phyloP scores from a whole-genome alignment of 2,888 invertebrate species.

The Thecophora atra region DNA sequence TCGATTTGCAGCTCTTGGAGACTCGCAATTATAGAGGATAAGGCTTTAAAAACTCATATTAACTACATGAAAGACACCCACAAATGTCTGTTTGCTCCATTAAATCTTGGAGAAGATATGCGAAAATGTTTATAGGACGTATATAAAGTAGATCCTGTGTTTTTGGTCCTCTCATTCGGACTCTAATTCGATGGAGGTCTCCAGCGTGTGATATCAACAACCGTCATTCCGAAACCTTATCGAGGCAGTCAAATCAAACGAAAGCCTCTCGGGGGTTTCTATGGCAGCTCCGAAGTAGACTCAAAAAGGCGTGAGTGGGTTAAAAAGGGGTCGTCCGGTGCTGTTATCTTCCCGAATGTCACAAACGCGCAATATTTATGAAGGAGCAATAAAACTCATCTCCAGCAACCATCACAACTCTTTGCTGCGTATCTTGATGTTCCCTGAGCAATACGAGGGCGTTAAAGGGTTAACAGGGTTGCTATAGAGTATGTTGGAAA shows the following conservation, averaged over 20 bases:
- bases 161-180: no score
- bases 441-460: neutral
- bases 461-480: constrained; percentile 43
- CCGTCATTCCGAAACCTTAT: constrained; percentile 46
- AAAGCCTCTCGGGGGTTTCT: constrained; percentile 46
- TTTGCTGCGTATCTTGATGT: constrained; percentile 42
- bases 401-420: constrained; percentile 42
- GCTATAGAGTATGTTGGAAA: constrained; percentile 50
- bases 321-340: constrained; percentile 21
- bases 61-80: neutral
- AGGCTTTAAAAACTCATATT: neutral
- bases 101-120: constrained; percentile 9
- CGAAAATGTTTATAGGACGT: constrained; percentile 9
- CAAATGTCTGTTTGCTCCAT: constrained; percentile 13
- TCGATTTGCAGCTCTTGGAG: neutral
- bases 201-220: neutral
- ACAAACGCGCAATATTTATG: constrained; percentile 53
- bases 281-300: neutral
- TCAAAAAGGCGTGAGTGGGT: constrained; percentile 26
- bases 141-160: no score
- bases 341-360: constrained; percentile 29
- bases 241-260: constrained; percentile 56
- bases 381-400: constrained; percentile 52
- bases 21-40: neutral
- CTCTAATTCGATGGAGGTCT: neutral